Evolutionary conservation across 2,888 invertebrate genomes (phyloP).

Genomic region (Watsonalla cultraria): DNA sequence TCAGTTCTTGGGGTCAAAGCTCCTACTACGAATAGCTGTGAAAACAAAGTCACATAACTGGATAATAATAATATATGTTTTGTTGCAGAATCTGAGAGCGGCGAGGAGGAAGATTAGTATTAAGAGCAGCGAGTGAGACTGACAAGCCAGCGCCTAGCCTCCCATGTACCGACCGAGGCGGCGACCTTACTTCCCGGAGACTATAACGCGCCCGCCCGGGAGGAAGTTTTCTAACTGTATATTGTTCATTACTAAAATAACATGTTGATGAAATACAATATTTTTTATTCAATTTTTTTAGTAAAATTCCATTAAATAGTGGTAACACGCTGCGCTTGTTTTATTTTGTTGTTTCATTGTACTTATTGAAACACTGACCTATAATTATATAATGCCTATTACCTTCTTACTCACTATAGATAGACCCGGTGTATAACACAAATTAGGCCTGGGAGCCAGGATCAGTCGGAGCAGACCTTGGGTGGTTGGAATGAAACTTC

Average conservation of each 20-base stretch:
- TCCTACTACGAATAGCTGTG: no score
- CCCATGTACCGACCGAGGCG: slow-evolving; percentile 16
- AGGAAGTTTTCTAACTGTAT: slow-evolving; percentile 69
- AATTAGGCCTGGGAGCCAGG: no score
- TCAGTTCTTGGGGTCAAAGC: no score
- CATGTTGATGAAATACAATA: slow-evolving; percentile 76
- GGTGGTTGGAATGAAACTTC: no score
- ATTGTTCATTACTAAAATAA: slow-evolving; percentile 74
- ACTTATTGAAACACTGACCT: no score
- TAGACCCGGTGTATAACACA: no score
- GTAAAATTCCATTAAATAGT: slow-evolving; percentile 76
- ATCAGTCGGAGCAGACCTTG: no score
- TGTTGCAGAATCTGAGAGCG: slow-evolving; percentile 73
- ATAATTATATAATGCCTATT: no score
- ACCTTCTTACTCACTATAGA: no score
- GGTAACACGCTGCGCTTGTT: slow-evolving; percentile 59
- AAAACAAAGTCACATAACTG: background rate
- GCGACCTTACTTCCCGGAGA: slow-evolving; percentile 19
- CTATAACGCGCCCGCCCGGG: slow-evolving; percentile 30
- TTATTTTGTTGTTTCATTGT: slow-evolving; percentile 16
- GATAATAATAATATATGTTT: slow-evolving; percentile 1
- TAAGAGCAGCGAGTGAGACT: slow-evolving; percentile 76
- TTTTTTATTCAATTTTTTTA: slow-evolving; percentile 79
- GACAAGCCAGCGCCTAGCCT: slow-evolving; percentile 45
- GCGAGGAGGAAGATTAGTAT: slow-evolving; percentile 73